Evolutionary conservation across 2,113 vertebrate genomes (phyloP).

Genomic region (Abramis brama): DNA sequence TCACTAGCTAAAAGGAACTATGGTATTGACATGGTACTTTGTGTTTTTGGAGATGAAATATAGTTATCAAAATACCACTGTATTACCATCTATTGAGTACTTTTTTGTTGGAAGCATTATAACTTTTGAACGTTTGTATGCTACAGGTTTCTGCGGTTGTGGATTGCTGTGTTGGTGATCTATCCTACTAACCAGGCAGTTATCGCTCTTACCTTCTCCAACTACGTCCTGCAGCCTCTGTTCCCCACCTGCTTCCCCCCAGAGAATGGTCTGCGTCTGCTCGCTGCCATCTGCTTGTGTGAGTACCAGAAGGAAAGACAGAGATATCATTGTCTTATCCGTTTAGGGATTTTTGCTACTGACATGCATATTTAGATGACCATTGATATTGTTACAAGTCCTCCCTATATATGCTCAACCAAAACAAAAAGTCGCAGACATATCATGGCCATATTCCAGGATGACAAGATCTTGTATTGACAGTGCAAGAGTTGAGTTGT

Average conservation of each 20-base stretch:
- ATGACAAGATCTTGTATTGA: no score
- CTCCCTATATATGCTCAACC: no score
- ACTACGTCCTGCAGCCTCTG: slow-evolving; percentile 90
- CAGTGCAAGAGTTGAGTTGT: no score
- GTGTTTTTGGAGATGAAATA: neutral
- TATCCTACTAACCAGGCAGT: slow-evolving; percentile 95
- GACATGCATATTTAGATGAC: neutral
- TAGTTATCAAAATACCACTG: neutral
- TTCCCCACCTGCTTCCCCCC: slow-evolving; percentile 89
- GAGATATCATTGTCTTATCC: neutral
- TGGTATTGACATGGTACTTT: neutral
- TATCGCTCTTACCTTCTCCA: slow-evolving; percentile 91
- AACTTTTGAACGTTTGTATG: neutral
- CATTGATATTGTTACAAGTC: neutral
- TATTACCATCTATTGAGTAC: neutral
- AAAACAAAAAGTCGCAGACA: no score
- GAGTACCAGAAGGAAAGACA: slow-evolving; percentile 68
- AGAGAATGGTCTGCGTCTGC: slow-evolving; percentile 82
- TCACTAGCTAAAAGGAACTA: neutral
- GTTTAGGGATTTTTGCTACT: neutral
- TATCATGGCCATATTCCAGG: no score
- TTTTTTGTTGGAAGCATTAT: neutral
- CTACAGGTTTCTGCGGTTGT: slow-evolving; percentile 85
- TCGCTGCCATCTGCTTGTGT: slow-evolving; percentile 88
- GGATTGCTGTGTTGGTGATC: slow-evolving; percentile 93